Evolutionary conservation across 2,113 vertebrate species (phyloP).

Genomic region (Sminthopsis crassicaudata): DNA sequence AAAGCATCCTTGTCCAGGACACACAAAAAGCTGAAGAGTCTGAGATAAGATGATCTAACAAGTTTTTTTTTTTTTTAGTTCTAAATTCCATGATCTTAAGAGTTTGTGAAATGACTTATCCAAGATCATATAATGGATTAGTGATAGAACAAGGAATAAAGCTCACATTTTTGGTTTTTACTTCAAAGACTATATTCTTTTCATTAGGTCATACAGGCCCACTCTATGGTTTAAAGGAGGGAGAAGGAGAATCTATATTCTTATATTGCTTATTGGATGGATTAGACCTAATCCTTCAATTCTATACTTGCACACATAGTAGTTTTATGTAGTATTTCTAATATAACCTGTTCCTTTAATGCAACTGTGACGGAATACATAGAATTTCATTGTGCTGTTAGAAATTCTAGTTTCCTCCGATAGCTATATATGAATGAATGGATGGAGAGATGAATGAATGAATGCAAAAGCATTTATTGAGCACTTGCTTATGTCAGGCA

Average conservation of each 20-base stretch:
- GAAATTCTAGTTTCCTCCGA: not conserved
- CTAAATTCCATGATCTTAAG: not conserved
- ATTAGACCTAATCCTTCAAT: not conserved
- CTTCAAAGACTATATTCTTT: not conserved
- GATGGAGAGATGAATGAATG: not conserved
- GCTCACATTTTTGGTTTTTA: not conserved
- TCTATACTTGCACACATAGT: slow-evolving; percentile 11
- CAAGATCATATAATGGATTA: not conserved
- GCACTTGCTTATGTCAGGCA: not conserved
- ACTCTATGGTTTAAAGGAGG: not conserved
- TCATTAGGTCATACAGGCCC: not conserved
- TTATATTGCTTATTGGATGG: not conserved
- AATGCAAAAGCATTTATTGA: not conserved
- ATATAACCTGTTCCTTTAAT: not conserved
- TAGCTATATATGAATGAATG: not conserved
- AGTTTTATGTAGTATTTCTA: not conserved
- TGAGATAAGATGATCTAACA: not conserved
- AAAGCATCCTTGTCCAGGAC: not conserved
- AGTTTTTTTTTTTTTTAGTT: not conserved
- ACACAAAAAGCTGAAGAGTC: not conserved
- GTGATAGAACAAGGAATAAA: not conserved
- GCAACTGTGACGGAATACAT: not conserved
- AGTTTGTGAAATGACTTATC: not conserved
- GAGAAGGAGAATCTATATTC: not conserved
- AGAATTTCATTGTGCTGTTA: not conserved